Evolutionary conservation across 2,888 invertebrate species (phyloP).

Genomic region (Deilephila elpenor): DNA sequence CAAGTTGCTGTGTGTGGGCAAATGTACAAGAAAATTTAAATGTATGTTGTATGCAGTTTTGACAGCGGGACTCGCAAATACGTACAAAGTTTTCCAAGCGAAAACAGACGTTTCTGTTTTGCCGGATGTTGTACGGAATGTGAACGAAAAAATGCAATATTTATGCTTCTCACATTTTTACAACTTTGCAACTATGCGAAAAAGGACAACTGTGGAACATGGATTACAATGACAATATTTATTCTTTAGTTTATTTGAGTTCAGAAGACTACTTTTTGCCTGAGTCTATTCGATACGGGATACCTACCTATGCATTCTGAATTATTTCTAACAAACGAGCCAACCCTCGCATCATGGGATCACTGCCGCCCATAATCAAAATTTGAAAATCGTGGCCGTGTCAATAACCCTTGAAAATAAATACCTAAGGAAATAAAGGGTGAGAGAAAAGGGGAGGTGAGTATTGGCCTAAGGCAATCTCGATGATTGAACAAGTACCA

Average conservation of each 20-base stretch:
- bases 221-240: neutral
- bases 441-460: too few relatives aligned
- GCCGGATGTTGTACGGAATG: constrained; percentile 36
- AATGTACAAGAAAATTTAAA: constrained; percentile 37
- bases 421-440: too few relatives aligned
- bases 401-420: too few relatives aligned
- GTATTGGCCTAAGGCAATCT: too few relatives aligned
- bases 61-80: constrained; percentile 41
- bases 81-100: constrained; percentile 41
- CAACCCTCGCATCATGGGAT: too few relatives aligned
- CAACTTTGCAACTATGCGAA: constrained; percentile 30
- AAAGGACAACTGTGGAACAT: neutral
- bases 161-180: constrained; percentile 3
- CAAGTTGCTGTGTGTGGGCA: constrained; percentile 28
- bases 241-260: neutral
- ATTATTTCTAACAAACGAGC: too few relatives aligned
- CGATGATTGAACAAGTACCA: too few relatives aligned
- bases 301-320: too few relatives aligned
- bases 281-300: too few relatives aligned
- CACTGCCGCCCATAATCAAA: too few relatives aligned
- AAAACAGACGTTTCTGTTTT: constrained; percentile 41
- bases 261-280: too few relatives aligned
- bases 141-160: constrained; percentile 6
- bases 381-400: too few relatives aligned
- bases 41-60: constrained; percentile 44